A percentile compares a stretch with the other conserved stretches of the same genome.
Evolutionary conservation across 2,797 vertebrate genomes (phyloP).

Genomic region (Myotis pilosus): DNA sequence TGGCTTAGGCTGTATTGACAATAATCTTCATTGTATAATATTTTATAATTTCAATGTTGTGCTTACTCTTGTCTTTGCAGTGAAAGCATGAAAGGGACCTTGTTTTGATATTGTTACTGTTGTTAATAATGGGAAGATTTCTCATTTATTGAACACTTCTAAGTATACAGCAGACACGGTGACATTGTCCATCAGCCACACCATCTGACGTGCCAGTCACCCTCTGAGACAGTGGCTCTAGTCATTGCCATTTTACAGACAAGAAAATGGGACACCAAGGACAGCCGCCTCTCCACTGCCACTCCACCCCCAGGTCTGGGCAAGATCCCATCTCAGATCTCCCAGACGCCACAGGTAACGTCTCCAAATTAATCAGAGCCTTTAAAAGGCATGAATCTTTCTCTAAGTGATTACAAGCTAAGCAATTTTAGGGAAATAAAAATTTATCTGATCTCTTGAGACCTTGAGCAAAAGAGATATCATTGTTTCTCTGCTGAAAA

Average conservation of each 20-base stretch:
- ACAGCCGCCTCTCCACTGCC: too few relatives aligned
- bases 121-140: background rate
- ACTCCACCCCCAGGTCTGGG: fast-evolving
- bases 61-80: background rate
- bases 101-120: background rate
- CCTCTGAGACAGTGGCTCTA: fast-evolving
- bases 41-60: background rate
- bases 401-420: background rate
- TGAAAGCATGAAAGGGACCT: too few relatives aligned
- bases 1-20: too few relatives aligned
- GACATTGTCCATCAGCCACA: fast-evolving
- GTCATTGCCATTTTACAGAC: fast-evolving
- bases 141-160: background rate
- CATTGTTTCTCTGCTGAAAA: background rate
- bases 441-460: background rate
- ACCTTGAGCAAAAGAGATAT: background rate
- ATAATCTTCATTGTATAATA: fast-evolving
- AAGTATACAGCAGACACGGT: fast-evolving
- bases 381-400: background rate
- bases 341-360: background rate
- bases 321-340: background rate
- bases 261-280: fast-evolving
- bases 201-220: fast-evolving
- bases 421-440: background rate
- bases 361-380: too few relatives aligned